Evolutionary conservation across 1,140 invertebrate genomes (phyloP), one percentile per base, ranked within the genome.

Genomic region (Drosophila leontia): DNA sequence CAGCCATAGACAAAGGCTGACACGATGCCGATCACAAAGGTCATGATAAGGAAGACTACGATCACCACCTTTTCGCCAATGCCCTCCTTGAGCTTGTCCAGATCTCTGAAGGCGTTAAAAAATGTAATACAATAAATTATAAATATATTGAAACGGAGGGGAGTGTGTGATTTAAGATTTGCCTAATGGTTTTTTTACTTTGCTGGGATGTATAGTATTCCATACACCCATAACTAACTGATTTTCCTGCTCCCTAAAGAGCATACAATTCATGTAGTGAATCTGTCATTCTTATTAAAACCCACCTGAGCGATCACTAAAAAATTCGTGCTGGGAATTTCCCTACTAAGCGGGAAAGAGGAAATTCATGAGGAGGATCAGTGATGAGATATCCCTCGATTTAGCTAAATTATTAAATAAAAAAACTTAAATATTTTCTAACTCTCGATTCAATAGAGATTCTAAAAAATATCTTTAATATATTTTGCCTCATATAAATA

Each of bases 31-130:
- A 95, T 94, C 1, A 97, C 87, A 84, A 97, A 98, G 1, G 96
- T 96, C 65, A 95, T 94, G 81, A 97, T 93, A 47, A 97, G 93
- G 83, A 97, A 96, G 0, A 97, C 93, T 71, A 98, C 96, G 75
- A 97, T 96, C 0, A 96, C 96, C 3, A 99, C 94, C 92, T 99
- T 99, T 93, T 99, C 98, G 0, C 97, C 97, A n/a, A 99, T 97
- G 12, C 98, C 98, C 62, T 96, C 97, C 78, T 98, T 96, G 78
- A 98, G 95, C 91, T 98, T 97, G 75, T 97, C 96, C 45, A 99
- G 93, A 93, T 99, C 98, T 92, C 98, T 95, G 23, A 34, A 8
- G 37, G 44, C 59, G 4, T 53, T 4, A 11, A 13, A 47, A 12
- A 13, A 13, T 23, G 7, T 0, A 12, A 19, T 23, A 3, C 7